Conservation (phyloP, 2,113 vertebrate species). For the Cheilinus undulatus region DNA sequence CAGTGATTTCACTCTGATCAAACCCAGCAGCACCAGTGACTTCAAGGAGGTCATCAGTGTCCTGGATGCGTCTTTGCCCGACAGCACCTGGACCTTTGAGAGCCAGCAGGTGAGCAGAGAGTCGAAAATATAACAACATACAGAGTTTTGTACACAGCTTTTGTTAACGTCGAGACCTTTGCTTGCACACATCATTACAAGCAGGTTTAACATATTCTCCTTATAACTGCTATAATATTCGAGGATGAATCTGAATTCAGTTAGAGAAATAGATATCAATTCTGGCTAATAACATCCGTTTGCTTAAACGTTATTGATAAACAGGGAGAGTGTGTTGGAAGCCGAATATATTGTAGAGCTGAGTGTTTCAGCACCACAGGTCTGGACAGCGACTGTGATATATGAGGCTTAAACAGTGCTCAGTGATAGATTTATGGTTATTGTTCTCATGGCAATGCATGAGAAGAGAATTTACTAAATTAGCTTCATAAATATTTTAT, state of each 20-base stretch:
- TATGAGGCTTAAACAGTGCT: not conserved
- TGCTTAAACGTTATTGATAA: not conserved
- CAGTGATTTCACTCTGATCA: slow-evolving; percentile 89
- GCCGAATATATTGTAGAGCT: not conserved
- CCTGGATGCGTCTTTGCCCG: slow-evolving; percentile 77
- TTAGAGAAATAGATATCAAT: no score
- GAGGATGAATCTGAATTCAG: no score
- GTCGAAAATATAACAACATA: not conserved
- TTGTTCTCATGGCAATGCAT: not conserved
- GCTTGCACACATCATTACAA: no score
- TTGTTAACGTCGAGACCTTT: no score
- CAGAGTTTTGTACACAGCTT: not conserved
- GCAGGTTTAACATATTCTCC: no score
- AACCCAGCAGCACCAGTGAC: slow-evolving; percentile 81
- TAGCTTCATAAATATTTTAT: no score
- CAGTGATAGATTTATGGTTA: no score
- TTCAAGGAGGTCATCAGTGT: slow-evolving; percentile 79
- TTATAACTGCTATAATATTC: no score
- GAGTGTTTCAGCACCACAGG: not conserved
- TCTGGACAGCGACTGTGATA: not conserved
- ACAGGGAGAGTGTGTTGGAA: no score
- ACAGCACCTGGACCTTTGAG: slow-evolving; percentile 81
- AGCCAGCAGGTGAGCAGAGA: slow-evolving; percentile 69
- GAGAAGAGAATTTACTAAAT: no score
- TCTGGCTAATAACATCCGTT: no score